Percentiles rank a stretch among this genome's conserved stretches.
Evolutionary conservation across 2,888 invertebrate species (phyloP).

Genomic region (Stenurella melanura): DNA sequence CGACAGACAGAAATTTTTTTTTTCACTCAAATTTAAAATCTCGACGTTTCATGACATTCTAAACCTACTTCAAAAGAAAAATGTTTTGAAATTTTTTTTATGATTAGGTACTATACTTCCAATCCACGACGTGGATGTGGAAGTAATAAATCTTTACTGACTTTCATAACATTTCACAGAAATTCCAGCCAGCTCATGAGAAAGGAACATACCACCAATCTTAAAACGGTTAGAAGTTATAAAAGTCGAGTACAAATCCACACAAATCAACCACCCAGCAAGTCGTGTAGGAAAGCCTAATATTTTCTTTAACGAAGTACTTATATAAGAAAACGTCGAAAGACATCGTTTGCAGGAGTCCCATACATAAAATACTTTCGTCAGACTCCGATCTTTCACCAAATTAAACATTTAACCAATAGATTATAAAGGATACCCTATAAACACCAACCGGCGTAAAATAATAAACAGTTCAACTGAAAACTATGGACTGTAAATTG

Average conservation of each 20-base stretch:
- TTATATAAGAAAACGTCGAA: neutral
- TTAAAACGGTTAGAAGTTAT: neutral
- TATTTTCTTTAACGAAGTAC: neutral
- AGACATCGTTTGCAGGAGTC: neutral
- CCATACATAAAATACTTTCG: neutral
- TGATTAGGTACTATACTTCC: too few species aligned
- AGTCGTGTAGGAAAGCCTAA: neutral
- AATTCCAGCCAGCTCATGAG: too few species aligned
- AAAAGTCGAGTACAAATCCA: neutral
- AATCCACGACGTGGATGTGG: too few species aligned
- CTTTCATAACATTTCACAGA: neutral
- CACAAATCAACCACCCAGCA: neutral
- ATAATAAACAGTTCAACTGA: neutral
- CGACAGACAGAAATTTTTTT: too few species aligned
- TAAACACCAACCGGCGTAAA: slow-evolving; percentile 1
- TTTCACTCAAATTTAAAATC: too few species aligned
- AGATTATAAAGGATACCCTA: neutral
- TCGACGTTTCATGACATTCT: too few species aligned
- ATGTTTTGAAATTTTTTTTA: too few species aligned
- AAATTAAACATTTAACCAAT: neutral
- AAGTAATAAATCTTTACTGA: neutral
- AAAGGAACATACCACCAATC: neutral
- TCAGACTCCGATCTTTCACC: neutral
- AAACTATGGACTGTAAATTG: slow-evolving; percentile 3
- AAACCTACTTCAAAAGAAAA: too few species aligned